Evolutionary conservation across 2,888 invertebrate genomes (phyloP).

Genomic region (Lingula anatina): DNA sequence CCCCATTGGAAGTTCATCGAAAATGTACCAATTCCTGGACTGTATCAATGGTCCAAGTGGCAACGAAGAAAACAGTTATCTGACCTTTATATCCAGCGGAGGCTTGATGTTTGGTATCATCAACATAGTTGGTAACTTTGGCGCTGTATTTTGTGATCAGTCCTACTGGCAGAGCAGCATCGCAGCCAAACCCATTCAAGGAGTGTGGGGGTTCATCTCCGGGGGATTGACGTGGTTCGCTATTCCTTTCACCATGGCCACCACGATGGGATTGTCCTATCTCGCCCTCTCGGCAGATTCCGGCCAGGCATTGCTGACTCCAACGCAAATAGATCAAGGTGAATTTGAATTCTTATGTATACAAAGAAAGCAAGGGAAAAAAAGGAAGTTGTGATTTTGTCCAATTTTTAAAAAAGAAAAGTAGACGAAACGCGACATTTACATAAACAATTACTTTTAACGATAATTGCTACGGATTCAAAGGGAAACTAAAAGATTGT

Average conservation of each 20-base stretch:
- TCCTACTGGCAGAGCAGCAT: no score
- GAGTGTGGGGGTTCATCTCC: no score
- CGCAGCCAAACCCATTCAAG: no score
- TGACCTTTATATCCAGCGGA: constrained; percentile 44
- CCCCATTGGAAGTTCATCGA: no score
- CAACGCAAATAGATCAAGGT: constrained; percentile 35
- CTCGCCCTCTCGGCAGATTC: constrained; percentile 34
- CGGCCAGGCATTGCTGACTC: constrained; percentile 27
- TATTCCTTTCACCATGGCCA: constrained; percentile 49
- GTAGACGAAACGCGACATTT: no score
- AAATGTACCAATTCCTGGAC: constrained; percentile 32
- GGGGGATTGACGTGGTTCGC: constrained; percentile 52
- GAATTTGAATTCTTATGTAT: constrained; percentile 2
- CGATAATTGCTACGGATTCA: no score
- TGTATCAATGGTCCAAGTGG: constrained; percentile 38
- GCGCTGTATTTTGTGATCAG: constrained; percentile 52
- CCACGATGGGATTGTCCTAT: constrained; percentile 49
- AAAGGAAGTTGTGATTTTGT: no score
- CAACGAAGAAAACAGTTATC: constrained; percentile 38
- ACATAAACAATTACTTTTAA: no score
- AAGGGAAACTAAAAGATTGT: no score
- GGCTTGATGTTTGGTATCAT: constrained; percentile 52
- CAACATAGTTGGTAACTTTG: no score
- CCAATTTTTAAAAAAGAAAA: no score
- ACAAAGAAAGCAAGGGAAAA: no score